Base-by-base conservation (phyloP, 1,140 invertebrate genomes). In the Battus philenor region DNA sequence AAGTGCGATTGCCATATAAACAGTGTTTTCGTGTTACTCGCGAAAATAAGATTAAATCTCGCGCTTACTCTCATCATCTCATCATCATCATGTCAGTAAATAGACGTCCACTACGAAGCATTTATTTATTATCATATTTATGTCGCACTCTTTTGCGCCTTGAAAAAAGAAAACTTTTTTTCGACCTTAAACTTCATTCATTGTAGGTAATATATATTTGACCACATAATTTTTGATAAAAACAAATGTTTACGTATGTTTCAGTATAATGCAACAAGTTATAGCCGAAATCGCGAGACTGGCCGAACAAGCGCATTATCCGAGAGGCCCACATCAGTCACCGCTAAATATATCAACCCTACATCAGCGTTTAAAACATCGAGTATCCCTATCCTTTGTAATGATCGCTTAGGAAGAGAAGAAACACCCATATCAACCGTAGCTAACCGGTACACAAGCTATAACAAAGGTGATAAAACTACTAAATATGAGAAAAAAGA, bases 401-500 rank as follows among this genome's bases (percentile, higher is more conserved):
- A 66, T n/a, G 77, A 83, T 12, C 62, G 73, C 4, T 49, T 52
- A 4, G 24, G 59, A 17, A 62, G 73, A 53, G 77, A 84, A 44
- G 77, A 84, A 54, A 63, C 75, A 5, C 66, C 77, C 2, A 81
- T 80, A 17, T 68, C 75, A n/a, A 47, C 75, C 2, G 81, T 84
- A 7, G 68, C 77, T 0, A 84, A 60, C 31, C 61, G 72, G 56
- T 84, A 81, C 33, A 54, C 74, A 7, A 77, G 47, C 20, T 73
- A 73, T 27, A 64, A 56, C 39, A 72, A 74, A 58, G 44, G 58
- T 8, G 68, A 74, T 4, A 70, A 77, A 59, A 33, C 60, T 3
- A 53, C 51, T n/a, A 77, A 76, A 58, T 80, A 72, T 51, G 78
- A 82, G 43, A 79, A 79, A 32, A 78, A 79, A 54, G 74, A 80